phyloP scores from a whole-genome alignment of 2,797 vertebrate genomes.

The Phaenicophaeus curvirostris region DNA sequence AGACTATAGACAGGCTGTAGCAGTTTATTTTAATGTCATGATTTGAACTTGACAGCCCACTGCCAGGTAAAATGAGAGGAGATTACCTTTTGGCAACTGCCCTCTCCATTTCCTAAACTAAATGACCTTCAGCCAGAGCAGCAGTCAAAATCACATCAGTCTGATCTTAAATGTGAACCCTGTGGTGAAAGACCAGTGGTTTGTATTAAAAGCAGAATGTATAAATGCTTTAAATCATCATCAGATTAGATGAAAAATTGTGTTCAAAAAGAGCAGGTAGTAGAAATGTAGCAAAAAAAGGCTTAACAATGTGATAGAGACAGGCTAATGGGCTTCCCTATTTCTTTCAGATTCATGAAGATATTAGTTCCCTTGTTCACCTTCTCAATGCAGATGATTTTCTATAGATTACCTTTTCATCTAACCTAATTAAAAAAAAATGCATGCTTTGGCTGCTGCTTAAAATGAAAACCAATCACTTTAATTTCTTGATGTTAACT shows the following conservation, averaged over 20 bases:
- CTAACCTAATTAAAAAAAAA: neutral
- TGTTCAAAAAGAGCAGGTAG: slow-evolving; percentile 43
- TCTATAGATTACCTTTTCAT: slow-evolving; percentile 4
- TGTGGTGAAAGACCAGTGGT: slow-evolving; percentile 13
- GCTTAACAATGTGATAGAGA: neutral
- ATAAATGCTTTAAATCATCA: slow-evolving; percentile 53
- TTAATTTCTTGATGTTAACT: neutral
- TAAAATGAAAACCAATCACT: neutral
- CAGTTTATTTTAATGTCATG: neutral
- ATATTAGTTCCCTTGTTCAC: neutral
- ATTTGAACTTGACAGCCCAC: slow-evolving; percentile 50
- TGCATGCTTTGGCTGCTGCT: no score
- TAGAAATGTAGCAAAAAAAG: slow-evolving; percentile 6
- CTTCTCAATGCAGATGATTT: slow-evolving; percentile 7
- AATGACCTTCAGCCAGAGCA: slow-evolving; percentile 61
- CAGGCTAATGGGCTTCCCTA: slow-evolving; percentile 18
- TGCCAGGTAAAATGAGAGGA: slow-evolving; percentile 56
- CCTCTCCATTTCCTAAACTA: slow-evolving; percentile 49
- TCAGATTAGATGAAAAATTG: slow-evolving; percentile 56
- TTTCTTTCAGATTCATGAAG: slow-evolving; percentile 15
- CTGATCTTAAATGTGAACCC: slow-evolving; percentile 46
- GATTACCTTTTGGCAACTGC: slow-evolving; percentile 61
- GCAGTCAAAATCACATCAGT: slow-evolving; percentile 50
- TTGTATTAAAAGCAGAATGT: slow-evolving; percentile 34
- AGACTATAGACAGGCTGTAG: neutral